Evolutionary conservation across 1,140 invertebrate genomes (phyloP), one percentile per base, ranked within the genome.

Genomic region (Alviniconcha marisindica): DNA sequence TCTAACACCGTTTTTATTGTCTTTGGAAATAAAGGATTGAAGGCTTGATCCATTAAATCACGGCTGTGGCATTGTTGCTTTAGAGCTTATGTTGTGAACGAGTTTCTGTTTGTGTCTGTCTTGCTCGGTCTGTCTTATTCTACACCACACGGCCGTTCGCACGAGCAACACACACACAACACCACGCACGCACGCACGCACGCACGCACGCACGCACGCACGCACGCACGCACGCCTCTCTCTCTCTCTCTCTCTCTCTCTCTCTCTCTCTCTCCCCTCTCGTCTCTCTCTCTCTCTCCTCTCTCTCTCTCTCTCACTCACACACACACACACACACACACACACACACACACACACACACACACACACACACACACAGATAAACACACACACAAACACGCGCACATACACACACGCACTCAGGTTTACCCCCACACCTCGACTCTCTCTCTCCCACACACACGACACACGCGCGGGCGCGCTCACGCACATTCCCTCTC

Each of bases 1-100:
- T 78, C 56, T 84, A 63, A 85, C 81, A 85, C 74, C 66, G 66
- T 82, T 82, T 77, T 85, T 77, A 82, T 85, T 77, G 73, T 82
- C 84, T 82, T 85, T 82, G 73, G 60, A 82, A 80, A 85, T 85
- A 85, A 85, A 85, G 80, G 79, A 77, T 85, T 82, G 81, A 82
- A 85, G 36, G 63, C 73, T 78, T 82, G 56, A 44, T 63, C 44
- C 51, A 44, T 69, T 66, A 63, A 76, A 40, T 42, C 44, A 14
- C 1, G 44, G 4, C n/a, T 69, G 28, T 14, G 0, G 44, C 44
- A 18, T 5, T 48, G 5, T 48, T 48, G 71, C 5, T 38, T 0
- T n/a, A n/a, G n/a, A n/a, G 51, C 18, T 12, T 56, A n/a, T 81
- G 44, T 31, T 81, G 63, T 66, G 56, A 1, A 31, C 69, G 1